A percentile compares a stretch with the other conserved stretches of the same genome.
These are phyloP conservation scores for Pseudopodoces humilis DNA, from an alignment of 2,113 vertebrate genomes.

Conservation along the genomic window DNA sequence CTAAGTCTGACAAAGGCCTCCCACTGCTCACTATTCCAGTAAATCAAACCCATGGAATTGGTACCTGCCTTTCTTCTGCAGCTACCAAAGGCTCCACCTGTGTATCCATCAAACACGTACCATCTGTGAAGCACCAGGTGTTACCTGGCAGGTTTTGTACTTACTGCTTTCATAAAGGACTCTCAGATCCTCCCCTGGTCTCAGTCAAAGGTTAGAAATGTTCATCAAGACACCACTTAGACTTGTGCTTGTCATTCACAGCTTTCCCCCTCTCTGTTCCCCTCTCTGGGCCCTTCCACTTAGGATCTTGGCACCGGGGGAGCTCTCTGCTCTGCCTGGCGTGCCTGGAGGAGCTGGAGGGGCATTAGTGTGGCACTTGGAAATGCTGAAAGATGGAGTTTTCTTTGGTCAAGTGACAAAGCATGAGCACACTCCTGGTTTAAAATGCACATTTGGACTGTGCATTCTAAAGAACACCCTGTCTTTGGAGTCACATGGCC, in stretches of 20 bases:
- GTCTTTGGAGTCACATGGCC: not conserved
- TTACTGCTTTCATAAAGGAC: not conserved
- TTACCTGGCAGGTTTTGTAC: not conserved
- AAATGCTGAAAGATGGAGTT: not conserved
- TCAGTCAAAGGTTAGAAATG: not conserved
- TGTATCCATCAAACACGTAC: not conserved
- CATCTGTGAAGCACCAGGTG: not conserved
- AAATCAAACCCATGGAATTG: not conserved
- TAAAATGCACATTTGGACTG: not conserved
- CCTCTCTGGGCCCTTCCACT: not conserved
- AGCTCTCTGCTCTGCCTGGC: not conserved
- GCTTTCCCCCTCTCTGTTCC: not conserved
- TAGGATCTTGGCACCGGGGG: fast-evolving
- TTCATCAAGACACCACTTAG: not conserved
- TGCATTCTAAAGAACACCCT: not conserved
- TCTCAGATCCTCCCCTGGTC: not conserved
- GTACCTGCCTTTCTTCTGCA: not conserved
- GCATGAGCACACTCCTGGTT: not conserved
- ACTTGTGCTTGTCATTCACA: not conserved
- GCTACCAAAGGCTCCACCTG: not conserved
- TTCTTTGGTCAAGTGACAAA: not conserved
- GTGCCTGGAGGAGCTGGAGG: not conserved
- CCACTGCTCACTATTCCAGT: not conserved
- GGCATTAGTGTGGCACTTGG: not conserved
- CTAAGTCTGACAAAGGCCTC: not conserved